Evolutionary conservation across 2,888 invertebrate species (phyloP), one percentile per base, ranked within the genome.

Genomic region (Cerastis leucographa): DNA sequence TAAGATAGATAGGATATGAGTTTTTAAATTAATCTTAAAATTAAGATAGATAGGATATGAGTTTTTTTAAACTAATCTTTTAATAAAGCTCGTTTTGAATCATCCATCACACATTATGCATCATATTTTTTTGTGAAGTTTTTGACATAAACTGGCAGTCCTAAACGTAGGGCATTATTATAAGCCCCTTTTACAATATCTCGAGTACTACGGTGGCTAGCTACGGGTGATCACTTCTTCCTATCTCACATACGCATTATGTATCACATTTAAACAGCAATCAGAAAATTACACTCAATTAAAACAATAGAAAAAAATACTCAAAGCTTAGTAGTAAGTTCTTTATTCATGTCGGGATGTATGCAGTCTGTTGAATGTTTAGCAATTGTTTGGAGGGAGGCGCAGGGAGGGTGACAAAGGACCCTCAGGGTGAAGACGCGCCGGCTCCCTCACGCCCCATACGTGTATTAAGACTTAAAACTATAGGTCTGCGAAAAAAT

Each of bases 321-420:
- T 75, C 73, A 81, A 74, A 84, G 87, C 86, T 76, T 56, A 77
- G 78, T 70, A 73, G 78, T 78, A 66, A 72, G 76, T 81, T 82
- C 69, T 74, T 81, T 81, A 80, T 74, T 87, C 78, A 78, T 56
- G 74, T 78, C 66, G 77, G 46, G 64, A 78, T 81, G 83, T 85
- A 81, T 88, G 78, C 83, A 83, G 82, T 81, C 88, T 80, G 87
- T 87, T 86, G 92, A 89, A 91, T 90, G 90, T 90, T 89, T 90
- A 89, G 90, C 93, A 92, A 94, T 94, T 93, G 94, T 92, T 92
- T 89, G 87, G 89, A 86, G 84, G 87, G 88, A 87, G 88, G 87
- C 88, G 76, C 89, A 89, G 92, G 90, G 88, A 84, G 90, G 85
- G 85, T 94, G 95, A 95, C 95, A 95, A 95, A 95, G 95, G 87